phyloP scores from a whole-genome alignment of 30 jellyfish, hydroid and myxozoan species.

The Turritopsis rubra region DNA sequence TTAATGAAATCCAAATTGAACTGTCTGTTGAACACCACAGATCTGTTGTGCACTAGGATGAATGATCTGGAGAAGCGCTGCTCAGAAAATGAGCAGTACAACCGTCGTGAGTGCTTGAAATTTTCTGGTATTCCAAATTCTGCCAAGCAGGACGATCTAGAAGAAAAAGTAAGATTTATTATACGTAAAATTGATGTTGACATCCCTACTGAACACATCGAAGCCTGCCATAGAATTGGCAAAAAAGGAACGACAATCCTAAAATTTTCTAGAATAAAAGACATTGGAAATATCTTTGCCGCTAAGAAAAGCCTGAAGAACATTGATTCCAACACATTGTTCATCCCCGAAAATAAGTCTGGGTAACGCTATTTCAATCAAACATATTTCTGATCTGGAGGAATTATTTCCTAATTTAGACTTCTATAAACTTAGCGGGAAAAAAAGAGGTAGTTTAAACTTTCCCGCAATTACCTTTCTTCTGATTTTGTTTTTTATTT shows the following conservation, averaged over 20 bases:
- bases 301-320: neutral
- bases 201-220: neutral
- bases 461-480: neutral
- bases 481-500: neutral
- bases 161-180: neutral
- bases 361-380: neutral
- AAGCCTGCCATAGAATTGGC: slow-evolving; percentile 8
- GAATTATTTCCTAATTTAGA: neutral
- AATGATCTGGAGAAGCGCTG: neutral
- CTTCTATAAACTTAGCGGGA: neutral
- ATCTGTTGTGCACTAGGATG: slow-evolving; percentile 1
- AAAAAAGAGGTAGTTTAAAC: neutral
- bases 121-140: neutral
- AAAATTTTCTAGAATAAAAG: neutral
- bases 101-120: neutral
- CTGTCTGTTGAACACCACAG: neutral
- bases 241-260: neutral
- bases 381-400: slow-evolving; percentile 8
- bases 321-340: neutral
- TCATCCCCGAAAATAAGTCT: neutral
- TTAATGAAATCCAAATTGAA: neutral
- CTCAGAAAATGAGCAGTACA: neutral
- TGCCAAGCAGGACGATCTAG: neutral
- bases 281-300: neutral
- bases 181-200: slow-evolving; percentile 7